Evolutionary conservation across 2,113 vertebrate species (phyloP), one percentile per base, ranked within the genome.

Genomic region (Phrynocephalus versicolor): DNA sequence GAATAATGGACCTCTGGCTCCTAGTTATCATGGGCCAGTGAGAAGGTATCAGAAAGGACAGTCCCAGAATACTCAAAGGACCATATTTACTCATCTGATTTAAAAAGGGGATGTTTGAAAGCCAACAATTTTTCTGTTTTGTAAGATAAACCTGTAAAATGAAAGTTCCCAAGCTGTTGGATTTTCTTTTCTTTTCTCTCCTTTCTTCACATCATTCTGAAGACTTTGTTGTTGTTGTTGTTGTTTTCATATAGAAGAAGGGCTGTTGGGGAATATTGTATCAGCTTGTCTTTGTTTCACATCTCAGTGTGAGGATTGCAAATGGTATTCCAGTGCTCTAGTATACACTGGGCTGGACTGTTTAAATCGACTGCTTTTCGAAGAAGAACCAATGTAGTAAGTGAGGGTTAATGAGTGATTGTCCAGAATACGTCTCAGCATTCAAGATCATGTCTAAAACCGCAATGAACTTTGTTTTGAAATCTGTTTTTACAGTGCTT

Each of bases 321-420:
- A 37, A 0, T 79, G 37, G 60, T 21, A 84, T 69, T 77, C 6
- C 37, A 57, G 2, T 33, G 30, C 55, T 58, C 23, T 37, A 90
- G 13, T 84, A 83, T 87, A n/a, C 83, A 83, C 84, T 84, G n/a
- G 41, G 15, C 35, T 88, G 65, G 86, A 90, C 15, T n/a, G 41
- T 27, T 88, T 83, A 88, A 83, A 79, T 0, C 5, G 58, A 9
- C 37, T n/a, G 60, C 62, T 86, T 87, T 81, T n/a, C 85, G 77
- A 72, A 77, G 60, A 77, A 84, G n/a, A 69, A 18, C 15, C 16
- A 39, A 35, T 80, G 84, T 84, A 80, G 15, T 33, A 45, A 2
- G 60, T 51, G 9, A 51, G 67, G 27, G 3, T 80, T 69, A 57
- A 27, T 67, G 2, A 0, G 0, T 79, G 30, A 86, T 83, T 85